Evolutionary conservation across 2,888 invertebrate genomes (phyloP).

Genomic region (Pseudeuparius sepicola): DNA sequence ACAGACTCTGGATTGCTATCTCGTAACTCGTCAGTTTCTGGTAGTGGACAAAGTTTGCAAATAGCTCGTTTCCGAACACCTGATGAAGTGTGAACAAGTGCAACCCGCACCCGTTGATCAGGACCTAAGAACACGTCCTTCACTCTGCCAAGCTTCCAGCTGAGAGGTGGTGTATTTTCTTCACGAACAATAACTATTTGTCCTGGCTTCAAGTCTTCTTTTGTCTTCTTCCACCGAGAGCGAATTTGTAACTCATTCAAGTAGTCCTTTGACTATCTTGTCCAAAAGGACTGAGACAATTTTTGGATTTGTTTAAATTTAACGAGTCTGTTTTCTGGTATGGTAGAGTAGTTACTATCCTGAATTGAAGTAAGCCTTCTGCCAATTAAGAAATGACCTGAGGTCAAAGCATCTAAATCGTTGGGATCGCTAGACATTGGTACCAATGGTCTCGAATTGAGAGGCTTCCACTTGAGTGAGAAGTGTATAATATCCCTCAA

Average conservation of each 20-base stretch:
- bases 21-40: too few relatives aligned
- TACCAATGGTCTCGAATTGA: background rate
- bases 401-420: background rate
- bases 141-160: background rate
- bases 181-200: background rate
- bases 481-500: background rate
- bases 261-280: background rate
- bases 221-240: background rate
- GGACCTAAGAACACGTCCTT: background rate
- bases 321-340: background rate
- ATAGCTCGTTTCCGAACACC: background rate
- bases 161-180: background rate
- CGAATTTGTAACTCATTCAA: background rate
- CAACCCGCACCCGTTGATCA: background rate
- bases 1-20: too few relatives aligned
- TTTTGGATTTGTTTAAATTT: background rate
- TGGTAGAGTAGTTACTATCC: background rate
- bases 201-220: background rate
- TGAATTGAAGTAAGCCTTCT: background rate
- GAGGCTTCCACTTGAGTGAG: conserved; percentile 1
- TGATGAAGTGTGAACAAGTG: background rate
- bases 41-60: background rate
- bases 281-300: background rate
- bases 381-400: conserved; percentile 2
- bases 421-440: background rate